Evolutionary conservation across 2,113 vertebrate genomes (phyloP).

Genomic region (Polypterus senegalus): DNA sequence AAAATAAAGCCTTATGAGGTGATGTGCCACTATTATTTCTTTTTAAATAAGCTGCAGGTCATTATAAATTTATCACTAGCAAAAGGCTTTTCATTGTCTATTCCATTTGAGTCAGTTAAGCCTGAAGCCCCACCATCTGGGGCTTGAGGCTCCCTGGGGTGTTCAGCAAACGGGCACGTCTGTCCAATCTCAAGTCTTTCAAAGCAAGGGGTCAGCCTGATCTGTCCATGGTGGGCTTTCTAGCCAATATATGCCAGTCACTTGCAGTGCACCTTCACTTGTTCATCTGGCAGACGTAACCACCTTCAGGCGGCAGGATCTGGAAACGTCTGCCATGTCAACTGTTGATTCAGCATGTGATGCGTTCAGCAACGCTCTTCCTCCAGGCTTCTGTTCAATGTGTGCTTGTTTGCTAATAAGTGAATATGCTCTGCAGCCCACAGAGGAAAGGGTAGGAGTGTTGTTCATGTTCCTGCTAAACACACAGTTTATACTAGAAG

Average conservation of each 20-base stretch:
- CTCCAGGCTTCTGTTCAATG: neutral
- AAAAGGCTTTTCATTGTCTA: neutral
- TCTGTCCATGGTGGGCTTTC: no score
- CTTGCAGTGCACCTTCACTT: no score
- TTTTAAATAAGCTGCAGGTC: neutral
- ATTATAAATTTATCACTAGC: conserved; percentile 4
- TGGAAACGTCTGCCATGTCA: neutral
- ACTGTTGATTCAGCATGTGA: neutral
- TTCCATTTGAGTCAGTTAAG: neutral
- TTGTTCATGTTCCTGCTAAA: no score
- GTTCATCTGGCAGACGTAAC: neutral
- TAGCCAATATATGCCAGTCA: no score
- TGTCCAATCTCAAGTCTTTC: no score
- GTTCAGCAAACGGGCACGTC: neutral
- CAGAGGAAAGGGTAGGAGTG: no score
- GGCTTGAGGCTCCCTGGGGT: neutral
- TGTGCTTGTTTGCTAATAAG: neutral
- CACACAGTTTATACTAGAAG: no score
- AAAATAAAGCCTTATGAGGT: no score
- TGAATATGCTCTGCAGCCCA: conserved; percentile 2
- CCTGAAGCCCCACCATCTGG: neutral
- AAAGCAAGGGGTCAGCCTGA: no score
- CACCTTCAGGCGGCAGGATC: neutral
- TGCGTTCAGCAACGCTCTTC: neutral
- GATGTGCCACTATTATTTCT: neutral